A percentile compares a stretch with the other conserved stretches of the same genome.
Conservation (phyloP, 1,140 invertebrate species). For the Drosophila orosa region DNA sequence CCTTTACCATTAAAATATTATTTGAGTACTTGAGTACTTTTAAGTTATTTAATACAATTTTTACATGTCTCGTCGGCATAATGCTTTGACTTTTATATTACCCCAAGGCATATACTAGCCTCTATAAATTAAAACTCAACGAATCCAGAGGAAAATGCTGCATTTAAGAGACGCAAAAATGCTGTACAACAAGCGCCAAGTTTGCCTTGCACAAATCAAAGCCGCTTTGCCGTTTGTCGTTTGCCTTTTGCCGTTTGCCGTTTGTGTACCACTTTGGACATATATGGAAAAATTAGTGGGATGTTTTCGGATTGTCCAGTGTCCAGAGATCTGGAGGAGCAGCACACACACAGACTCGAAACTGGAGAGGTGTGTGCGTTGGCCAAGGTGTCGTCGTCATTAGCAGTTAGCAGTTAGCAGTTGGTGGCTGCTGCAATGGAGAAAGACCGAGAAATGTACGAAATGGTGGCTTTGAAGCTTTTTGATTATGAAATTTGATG, state of each 20-base stretch:
- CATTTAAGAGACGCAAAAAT: slow-evolving; percentile 67
- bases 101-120: slow-evolving; percentile 10
- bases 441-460: slow-evolving; percentile 37
- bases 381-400: slow-evolving; percentile 75
- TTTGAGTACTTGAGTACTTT: background rate
- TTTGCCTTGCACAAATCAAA: slow-evolving; percentile 68
- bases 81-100: slow-evolving; percentile 50
- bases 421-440: slow-evolving; percentile 37
- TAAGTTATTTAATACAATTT: background rate
- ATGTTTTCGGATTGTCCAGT: slow-evolving; percentile 60
- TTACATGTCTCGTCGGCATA: slow-evolving; percentile 35
- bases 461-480: slow-evolving; percentile 32
- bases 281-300: slow-evolving; percentile 81
- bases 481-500: slow-evolving; percentile 69
- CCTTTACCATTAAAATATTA: background rate
- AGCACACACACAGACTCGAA: background rate
- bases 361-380: slow-evolving; percentile 8
- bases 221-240: slow-evolving; percentile 37
- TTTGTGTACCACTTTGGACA: slow-evolving; percentile 75
- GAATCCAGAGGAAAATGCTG: slow-evolving; percentile 31
- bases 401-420: slow-evolving; percentile 46
- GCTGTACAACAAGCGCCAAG: slow-evolving; percentile 81
- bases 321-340: slow-evolving; percentile 11
- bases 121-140: slow-evolving; percentile 24
- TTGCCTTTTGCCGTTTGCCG: slow-evolving; percentile 36